Conservation (phyloP, 2,888 invertebrate genomes). For the Epinotia demarniana region DNA sequence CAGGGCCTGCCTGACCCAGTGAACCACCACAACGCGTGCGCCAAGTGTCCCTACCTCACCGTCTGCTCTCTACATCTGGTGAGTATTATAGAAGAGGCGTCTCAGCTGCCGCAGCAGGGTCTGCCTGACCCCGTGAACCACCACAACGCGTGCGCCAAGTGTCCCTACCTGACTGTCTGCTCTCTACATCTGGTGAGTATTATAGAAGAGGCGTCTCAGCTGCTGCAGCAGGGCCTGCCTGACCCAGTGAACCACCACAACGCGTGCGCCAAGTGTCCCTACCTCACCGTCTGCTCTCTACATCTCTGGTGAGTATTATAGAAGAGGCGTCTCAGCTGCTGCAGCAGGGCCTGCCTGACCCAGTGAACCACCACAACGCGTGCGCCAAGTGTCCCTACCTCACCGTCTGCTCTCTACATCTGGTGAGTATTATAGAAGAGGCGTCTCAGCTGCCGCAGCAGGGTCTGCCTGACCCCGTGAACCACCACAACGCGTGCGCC, state of each 20-base stretch:
- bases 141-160: constrained; percentile 88
- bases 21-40: constrained; percentile 88
- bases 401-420: constrained; percentile 89
- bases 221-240: constrained; percentile 85
- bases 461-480: constrained; percentile 91
- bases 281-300: constrained; percentile 90
- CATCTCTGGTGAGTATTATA: constrained; percentile 84
- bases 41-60: constrained; percentile 89
- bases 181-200: constrained; percentile 87
- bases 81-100: constrained; percentile 50
- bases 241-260: constrained; percentile 90
- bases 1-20: constrained; percentile 91
- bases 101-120: constrained; percentile 64
- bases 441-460: constrained; percentile 59
- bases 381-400: constrained; percentile 91
- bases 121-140: constrained; percentile 93
- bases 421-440: constrained; percentile 72
- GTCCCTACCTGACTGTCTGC: constrained; percentile 91
- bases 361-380: constrained; percentile 89
- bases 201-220: constrained; percentile 36
- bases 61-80: constrained; percentile 91
- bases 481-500: constrained; percentile 88
- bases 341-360: constrained; percentile 88
- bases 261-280: constrained; percentile 90
- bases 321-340: constrained; percentile 57